These are phyloP conservation scores for Hermatobates lingyangjiaoensis DNA, from an alignment of 1,140 invertebrate species.

Conservation along the genomic window DNA sequence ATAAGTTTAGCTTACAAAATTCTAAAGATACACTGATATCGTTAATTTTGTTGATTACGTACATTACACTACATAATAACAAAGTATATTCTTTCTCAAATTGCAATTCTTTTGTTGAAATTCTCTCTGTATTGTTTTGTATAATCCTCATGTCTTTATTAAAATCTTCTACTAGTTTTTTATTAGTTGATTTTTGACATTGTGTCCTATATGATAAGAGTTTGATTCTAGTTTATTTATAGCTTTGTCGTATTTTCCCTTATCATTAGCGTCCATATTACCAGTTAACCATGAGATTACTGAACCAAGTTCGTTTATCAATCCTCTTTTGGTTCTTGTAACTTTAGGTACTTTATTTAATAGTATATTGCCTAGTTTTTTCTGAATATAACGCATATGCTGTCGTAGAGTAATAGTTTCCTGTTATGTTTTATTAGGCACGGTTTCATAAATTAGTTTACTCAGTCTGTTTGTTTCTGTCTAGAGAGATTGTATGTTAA, in stretches of 20 bases:
- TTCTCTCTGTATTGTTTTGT: background rate
- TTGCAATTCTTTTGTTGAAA: background rate
- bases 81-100: background rate
- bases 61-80: background rate
- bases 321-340: background rate
- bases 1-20: background rate
- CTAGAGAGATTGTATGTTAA: background rate
- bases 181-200: background rate
- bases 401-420: background rate
- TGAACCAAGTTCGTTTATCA: background rate
- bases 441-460: background rate
- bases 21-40: background rate
- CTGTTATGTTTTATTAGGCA: background rate
- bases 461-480: background rate
- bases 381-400: background rate
- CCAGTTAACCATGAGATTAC: conserved; percentile 1
- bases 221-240: background rate
- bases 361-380: background rate
- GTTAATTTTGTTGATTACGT: background rate
- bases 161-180: conserved; percentile 1
- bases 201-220: conserved; percentile 1
- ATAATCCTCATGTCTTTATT: background rate
- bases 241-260: background rate
- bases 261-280: conserved; percentile 2
- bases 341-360: background rate